Conservation (phyloP, 2,113 vertebrate genomes). For the Phoenicopterus ruber region DNA sequence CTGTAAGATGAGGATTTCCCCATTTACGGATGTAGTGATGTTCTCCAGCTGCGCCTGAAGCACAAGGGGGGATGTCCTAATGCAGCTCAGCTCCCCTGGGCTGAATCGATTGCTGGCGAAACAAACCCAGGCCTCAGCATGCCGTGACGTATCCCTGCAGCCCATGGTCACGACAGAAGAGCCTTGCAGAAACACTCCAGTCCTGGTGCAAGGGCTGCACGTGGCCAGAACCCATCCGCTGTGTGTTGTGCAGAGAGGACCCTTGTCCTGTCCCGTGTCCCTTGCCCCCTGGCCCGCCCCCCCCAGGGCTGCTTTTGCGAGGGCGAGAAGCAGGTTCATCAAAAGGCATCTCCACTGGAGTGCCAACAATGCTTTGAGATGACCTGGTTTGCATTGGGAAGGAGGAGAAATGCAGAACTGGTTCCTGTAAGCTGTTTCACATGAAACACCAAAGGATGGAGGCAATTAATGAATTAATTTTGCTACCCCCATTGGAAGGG, state of each 20-base stretch:
- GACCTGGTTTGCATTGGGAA: background rate
- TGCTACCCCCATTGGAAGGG: background rate
- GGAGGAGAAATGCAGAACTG: background rate
- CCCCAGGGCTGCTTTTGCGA: background rate
- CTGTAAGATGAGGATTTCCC: background rate
- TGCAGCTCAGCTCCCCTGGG: background rate
- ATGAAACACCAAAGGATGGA: background rate
- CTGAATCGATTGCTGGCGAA: fast-evolving
- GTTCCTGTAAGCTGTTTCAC: background rate
- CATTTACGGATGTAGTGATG: background rate
- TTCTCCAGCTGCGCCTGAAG: background rate
- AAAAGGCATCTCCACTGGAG: background rate
- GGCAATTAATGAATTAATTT: background rate
- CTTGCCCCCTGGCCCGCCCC: too few relatives aligned
- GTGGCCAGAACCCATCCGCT: background rate
- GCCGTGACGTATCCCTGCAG: background rate
- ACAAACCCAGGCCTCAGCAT: background rate
- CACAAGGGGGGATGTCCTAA: background rate
- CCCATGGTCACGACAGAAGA: fast-evolving
- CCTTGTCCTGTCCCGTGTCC: too few relatives aligned
- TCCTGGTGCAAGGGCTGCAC: background rate
- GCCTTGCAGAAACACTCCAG: background rate
- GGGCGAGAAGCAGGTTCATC: background rate
- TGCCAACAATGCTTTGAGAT: background rate
- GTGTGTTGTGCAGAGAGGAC: background rate